A percentile compares a stretch with the other conserved stretches of the same genome.
Conservation (phyloP, 2,888 invertebrate species). For the Himalopsyche japonica region DNA sequence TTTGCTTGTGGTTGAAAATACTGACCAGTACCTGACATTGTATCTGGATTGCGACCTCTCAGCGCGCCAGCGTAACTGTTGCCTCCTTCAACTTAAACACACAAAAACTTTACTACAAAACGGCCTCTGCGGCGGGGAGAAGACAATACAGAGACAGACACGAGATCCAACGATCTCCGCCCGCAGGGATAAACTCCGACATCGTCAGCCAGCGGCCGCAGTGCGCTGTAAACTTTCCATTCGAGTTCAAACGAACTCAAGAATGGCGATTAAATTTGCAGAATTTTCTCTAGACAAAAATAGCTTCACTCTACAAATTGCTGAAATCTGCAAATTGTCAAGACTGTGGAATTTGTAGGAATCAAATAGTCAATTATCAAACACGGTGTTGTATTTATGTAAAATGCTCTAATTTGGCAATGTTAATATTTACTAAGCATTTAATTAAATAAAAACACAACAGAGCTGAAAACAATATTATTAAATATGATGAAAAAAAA, state of each 20-base stretch:
- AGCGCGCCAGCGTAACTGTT: constrained; percentile 87
- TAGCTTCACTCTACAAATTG: not conserved
- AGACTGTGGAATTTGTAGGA: not conserved
- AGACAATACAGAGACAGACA: constrained; percentile 4
- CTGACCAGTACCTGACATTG: constrained; percentile 85
- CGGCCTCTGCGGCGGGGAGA: constrained; percentile 9
- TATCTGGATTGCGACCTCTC: constrained; percentile 79
- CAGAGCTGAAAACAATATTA: not conserved
- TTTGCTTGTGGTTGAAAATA: constrained; percentile 44
- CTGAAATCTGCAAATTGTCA: not conserved
- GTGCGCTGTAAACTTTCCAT: not conserved
- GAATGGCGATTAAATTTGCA: not conserved
- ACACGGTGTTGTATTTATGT: not conserved
- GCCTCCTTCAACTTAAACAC: constrained; percentile 44
- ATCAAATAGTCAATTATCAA: too few species aligned
- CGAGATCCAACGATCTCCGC: not conserved
- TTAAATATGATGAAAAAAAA: not conserved
- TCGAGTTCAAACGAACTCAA: not conserved
- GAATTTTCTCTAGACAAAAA: not conserved
- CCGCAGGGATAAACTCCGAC: not conserved
- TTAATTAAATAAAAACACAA: not conserved
- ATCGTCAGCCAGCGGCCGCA: not conserved
- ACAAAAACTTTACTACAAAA: constrained; percentile 40
- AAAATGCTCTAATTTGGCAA: not conserved
- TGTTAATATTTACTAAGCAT: not conserved